Evolutionary conservation across 2,888 invertebrate genomes (phyloP), one percentile per base, ranked within the genome.

Genomic region (Beris morrisii): DNA sequence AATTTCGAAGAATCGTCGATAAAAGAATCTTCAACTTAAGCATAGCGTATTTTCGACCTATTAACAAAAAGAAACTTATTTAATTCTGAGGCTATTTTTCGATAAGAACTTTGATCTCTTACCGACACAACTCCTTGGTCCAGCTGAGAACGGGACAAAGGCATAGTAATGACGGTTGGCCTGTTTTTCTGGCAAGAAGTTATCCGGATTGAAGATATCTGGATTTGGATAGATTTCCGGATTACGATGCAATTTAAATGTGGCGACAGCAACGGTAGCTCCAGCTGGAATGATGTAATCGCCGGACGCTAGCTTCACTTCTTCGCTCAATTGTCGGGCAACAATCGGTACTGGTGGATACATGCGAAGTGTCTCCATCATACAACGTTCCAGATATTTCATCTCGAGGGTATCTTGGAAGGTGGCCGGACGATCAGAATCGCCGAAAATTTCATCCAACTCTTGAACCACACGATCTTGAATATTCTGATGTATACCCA

Each of bases 341-440:
- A 92, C 92, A 22, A 89, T 81, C 31, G 92, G 92, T 61, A 92
- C 81, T 71, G 92, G 91, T 65, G 92, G 92, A 76, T 87, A 92
- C 84, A 92, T 82, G 73, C 92, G 85, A 28, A 92, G 80, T 4
- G 91, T 89, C 79, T 92, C 92, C 87, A 92, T 87, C 56, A 92
- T 83, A 69, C 91, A 91, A 69, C 91, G 84, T 79, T 92, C 92
- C 72, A 92, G 80, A 74, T 91, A 92, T 78, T 92, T 92, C 91
- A 92, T 91, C 78, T 91, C 89, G n/a, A 91, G 77, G 1, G 92
- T 91, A 71, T 93, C 92, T 73, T 89, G 88, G 82, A 90, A 91
- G 11, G 91, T 91, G 54, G 88, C 88, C 4, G 88, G 87, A 22
- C 92, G 85, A 74, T 91, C 86, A 0, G 89, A 88, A 72, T 88